phyloP scores from a whole-genome alignment of 2,797 vertebrate genomes.

The Pseudochromis fuscus region DNA sequence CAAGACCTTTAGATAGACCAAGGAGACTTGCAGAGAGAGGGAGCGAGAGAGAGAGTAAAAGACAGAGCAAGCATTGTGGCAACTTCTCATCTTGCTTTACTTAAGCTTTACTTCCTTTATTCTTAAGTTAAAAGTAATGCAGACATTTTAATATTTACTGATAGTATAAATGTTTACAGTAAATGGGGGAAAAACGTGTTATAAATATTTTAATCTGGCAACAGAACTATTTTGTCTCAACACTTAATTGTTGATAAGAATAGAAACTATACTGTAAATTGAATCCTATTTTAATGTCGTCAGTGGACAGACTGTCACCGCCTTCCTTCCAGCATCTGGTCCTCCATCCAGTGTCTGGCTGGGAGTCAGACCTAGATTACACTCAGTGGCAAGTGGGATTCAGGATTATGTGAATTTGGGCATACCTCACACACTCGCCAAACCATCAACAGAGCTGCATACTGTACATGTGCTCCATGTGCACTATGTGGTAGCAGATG shows the following conservation, averaged over 20 bases:
- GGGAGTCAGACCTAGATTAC: constrained; percentile 64
- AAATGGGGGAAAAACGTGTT: no score
- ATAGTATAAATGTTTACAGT: no score
- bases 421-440: constrained; percentile 49
- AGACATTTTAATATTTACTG: constrained; percentile 4
- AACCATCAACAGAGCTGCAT: constrained; percentile 47
- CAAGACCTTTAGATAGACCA: constrained; percentile 51
- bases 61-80: constrained; percentile 15
- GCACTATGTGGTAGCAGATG: constrained; percentile 8
- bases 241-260: background rate
- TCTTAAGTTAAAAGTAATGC: background rate
- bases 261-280: background rate
- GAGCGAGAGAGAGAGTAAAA: constrained; percentile 9
- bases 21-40: constrained; percentile 34
- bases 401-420: constrained; percentile 70
- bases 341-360: constrained; percentile 39
- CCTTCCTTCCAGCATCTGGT: constrained; percentile 56
- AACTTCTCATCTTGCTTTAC: constrained; percentile 25
- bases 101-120: background rate
- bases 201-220: background rate
- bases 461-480: constrained; percentile 46
- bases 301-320: constrained; percentile 17
- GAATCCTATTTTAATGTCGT: constrained; percentile 1
- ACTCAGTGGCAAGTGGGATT: constrained; percentile 49
- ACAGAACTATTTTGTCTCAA: background rate